These are phyloP conservation scores for Cuniculus paca DNA, from an alignment of 2,797 vertebrate species.

Conservation along the genomic window DNA sequence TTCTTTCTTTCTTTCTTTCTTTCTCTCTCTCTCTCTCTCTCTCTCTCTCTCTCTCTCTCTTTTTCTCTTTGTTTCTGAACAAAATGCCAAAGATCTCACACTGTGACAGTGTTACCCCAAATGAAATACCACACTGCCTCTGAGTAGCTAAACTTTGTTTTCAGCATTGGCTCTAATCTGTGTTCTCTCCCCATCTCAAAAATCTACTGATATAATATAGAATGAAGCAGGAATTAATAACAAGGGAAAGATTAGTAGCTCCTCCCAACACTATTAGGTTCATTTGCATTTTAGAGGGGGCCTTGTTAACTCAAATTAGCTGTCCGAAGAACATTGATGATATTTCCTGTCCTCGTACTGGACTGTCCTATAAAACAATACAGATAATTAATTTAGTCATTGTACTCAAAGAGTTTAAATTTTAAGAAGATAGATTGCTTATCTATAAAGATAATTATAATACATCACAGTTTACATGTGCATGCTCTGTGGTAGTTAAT, in stretches of 20 bases:
- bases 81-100: background rate
- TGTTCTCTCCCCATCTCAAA: background rate
- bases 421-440: constrained; percentile 15
- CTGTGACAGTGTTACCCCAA: background rate
- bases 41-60: background rate
- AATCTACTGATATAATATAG: constrained; percentile 11
- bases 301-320: background rate
- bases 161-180: background rate
- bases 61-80: background rate
- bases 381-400: background rate
- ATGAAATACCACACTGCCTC: background rate
- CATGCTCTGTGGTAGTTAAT: background rate
- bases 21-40: background rate
- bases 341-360: background rate
- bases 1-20: no score
- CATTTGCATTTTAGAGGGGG: constrained; percentile 8
- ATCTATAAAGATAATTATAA: background rate
- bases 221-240: constrained; percentile 40
- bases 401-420: background rate
- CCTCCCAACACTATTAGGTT: background rate
- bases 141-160: background rate
- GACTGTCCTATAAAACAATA: background rate
- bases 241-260: background rate
- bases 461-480: background rate
- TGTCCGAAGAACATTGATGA: background rate